Evolutionary conservation across 2,888 invertebrate genomes (phyloP), one percentile per base, ranked within the genome.

Genomic region (Aproaerema taeniolella): DNA sequence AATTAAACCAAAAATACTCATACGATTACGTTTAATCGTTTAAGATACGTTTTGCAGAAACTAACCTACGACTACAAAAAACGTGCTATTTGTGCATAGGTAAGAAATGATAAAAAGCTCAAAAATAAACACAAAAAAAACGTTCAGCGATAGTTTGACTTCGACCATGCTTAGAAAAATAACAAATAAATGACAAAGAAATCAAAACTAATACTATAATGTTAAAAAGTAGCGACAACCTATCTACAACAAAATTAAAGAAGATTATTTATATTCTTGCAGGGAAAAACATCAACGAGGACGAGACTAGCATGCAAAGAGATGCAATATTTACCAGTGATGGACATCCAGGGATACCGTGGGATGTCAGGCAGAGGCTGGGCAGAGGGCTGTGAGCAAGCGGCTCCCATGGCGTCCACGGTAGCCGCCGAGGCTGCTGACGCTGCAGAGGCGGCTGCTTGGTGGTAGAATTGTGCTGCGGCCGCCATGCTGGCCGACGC

Each of bases 331-430:
- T 92, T 90, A 96, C 96, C 96, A 89, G 96, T 96, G 83, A 96
- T 95, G 69, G 96, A 95, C 96, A 97, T 96, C 96, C 96, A 97
- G 34, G 96, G 96, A 80, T 97, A 96, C 70, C 96, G 91, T 41
- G 96, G 96, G 74, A 96, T 93, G 86, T 96, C 96, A 35, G 95
- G 95, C 71, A 96, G 92, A 42, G 95, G 94, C 79, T 95, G 95
- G 47, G 94, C 94, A 45, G 94, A 91, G 57, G 92, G 90, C 71
- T 93, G 93, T 49, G 91, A 89, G 88, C 95, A 96, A 50, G 94
- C 90, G 57, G 92, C 92, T 47, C 95, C 90, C 64, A 95, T 92
- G 65, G 95, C 95, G 63, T 94, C 94, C 63, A 93, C 94, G 57
- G 91, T 89, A 26, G 91, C 91, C 17, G 93, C 90, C 11, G 92